Evolutionary conservation across 1,140 invertebrate genomes (phyloP), one percentile per base, ranked within the genome.

Genomic region (Bombus difficillimus): DNA sequence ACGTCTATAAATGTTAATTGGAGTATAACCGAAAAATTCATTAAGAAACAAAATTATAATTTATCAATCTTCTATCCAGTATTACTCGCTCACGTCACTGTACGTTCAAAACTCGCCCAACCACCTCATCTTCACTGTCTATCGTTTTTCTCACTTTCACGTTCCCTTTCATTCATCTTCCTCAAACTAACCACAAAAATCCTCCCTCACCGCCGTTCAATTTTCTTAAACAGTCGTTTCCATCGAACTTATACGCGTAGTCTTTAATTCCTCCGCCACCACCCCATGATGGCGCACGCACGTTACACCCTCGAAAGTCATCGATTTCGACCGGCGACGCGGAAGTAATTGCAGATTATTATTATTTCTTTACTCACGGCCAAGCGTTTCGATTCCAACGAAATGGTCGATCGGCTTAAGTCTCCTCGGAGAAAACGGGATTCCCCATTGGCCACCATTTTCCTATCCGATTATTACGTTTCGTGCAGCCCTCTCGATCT

Each of bases 321-420:
- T 93, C 91, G 92, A 93, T 93, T 90, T 78, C 83, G 83, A 41
- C 74, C 85, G 84, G 47, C 89, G 89, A 89, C 90, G 87, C 89
- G 90, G 83, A 87, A 86, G 91, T 93, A 93, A 93, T 92, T 90
- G 81, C 57, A 83, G 92, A 92, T 92, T 92, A 92, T 93, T 92
- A 92, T 89, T 88, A 81, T 92, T 88, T 90, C 81, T 89, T 83
- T 86, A 12, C 81, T 81, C 57, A 10, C 39, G 53, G 72, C 77
- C 86, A 76, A 57, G 8, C 37, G 12, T 68, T 53, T 68, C 59
- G 57, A 47, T 47, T 41, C 22, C 37, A 69, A 77, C 85, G 53
- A 47, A 39, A 53, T 78, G 76, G 47, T 12, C 59, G 28, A 62
- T 62, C 57, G 81, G 74, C 47, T 64, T 88, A 83, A 85, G 87